Base-by-base conservation (phyloP, 2,113 vertebrate species). In the Corynorhinus townsendii region DNA sequence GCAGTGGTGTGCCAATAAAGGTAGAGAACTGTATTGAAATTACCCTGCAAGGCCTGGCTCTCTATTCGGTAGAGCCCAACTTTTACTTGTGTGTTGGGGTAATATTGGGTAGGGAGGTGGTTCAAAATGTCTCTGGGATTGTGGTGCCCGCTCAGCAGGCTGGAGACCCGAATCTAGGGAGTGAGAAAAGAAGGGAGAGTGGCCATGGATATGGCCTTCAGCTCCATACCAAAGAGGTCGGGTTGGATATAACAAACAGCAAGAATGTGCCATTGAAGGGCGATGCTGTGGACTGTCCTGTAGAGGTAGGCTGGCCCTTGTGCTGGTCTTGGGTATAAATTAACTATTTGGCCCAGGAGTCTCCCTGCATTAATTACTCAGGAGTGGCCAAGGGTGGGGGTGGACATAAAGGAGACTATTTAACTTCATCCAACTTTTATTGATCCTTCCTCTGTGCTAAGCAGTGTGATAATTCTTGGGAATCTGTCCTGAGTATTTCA, bases 1-100 rank as follows among this genome's bases (percentile, higher is more conserved):
- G 68, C 11, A 17, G 43, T 92, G 85, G 54, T 79, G n/a, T 95
- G 76, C 85, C 93, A 97, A 96, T 97, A 97, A 97, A 97, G 77
- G 86, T 35, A 93, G 89, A 97, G 72, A 86, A 81, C 69, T 95
- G 91, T 95, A 95, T 89, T 89, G 52, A 95, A 93, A 71, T 84
- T 69, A 77, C 28, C 22, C 72, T 90, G 24, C 66, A 83, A 90
- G 49, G 75, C 66, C 47, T 92, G 87, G 62, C 62, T 92, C 10
- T 59, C 59, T 88, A 11, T 87, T 64, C 16, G 20, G 30, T 68
- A 73, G 77, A 66, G 43, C 10, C 56, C 62, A 72, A 6, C 47
- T 77, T 80, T n/a, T 91, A 15, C 52, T n/a, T 49, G 38, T 49
- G 71, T 69, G 28, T 40, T 68, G 38, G 75, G 22, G 20, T 62